Conservation (phyloP, 2,113 vertebrate species). For the Saguinus midas region DNA sequence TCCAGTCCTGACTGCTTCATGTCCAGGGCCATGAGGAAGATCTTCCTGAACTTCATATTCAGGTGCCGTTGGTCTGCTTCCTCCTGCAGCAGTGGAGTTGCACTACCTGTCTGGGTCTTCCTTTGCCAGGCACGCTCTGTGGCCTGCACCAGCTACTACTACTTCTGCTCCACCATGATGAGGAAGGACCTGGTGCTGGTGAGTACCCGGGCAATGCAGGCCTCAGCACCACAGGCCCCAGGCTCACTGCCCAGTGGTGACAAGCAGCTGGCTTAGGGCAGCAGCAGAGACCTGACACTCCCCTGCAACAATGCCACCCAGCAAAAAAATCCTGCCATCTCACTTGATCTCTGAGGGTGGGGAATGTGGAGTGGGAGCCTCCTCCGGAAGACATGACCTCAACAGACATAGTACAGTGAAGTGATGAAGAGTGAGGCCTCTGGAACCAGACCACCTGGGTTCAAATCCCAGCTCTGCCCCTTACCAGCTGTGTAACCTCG, state of each 20-base stretch:
- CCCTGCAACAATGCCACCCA: constrained; percentile 67
- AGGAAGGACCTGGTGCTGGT: constrained; percentile 69
- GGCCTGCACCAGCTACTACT: constrained; percentile 76
- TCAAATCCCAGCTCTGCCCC: not conserved
- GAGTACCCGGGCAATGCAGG: constrained; percentile 54
- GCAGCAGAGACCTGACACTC: constrained; percentile 68
- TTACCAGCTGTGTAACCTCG: not conserved
- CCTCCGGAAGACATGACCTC: not conserved
- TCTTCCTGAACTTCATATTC: constrained; percentile 84
- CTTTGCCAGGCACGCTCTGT: constrained; percentile 77
- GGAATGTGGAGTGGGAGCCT: not conserved
- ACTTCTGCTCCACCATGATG: constrained; percentile 76
- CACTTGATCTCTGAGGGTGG: not conserved
- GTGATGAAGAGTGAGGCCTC: not conserved
- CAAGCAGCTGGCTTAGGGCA: constrained; percentile 72
- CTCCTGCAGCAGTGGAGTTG: constrained; percentile 73
- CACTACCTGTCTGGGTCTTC: constrained; percentile 81
- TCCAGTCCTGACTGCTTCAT: constrained; percentile 82
- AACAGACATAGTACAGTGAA: not conserved
- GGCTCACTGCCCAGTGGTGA: constrained; percentile 81
- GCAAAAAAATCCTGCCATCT: constrained; percentile 71
- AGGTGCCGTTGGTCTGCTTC: constrained; percentile 80
- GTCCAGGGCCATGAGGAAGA: constrained; percentile 82
- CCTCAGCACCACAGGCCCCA: constrained; percentile 60
- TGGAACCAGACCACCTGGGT: not conserved